Conservation (phyloP, 2,113 vertebrate genomes). For the Kryptolebias marmoratus region DNA sequence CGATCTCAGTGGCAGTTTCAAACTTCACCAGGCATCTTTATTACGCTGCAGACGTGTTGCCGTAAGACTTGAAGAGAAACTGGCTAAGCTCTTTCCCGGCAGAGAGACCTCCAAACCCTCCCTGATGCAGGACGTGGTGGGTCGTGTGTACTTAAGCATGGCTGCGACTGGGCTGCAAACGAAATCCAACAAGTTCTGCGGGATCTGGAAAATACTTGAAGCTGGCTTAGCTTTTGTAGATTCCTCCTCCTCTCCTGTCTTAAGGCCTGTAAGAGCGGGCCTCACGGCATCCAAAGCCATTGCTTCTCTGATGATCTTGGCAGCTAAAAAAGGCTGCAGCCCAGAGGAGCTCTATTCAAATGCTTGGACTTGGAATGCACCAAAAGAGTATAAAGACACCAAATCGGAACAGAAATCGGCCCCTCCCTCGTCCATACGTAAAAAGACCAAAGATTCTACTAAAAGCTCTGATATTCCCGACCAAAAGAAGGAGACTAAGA, state of each 20-base stretch:
- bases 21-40: slow-evolving; percentile 72
- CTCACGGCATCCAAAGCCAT: slow-evolving; percentile 82
- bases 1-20: slow-evolving; percentile 51
- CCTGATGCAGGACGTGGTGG: slow-evolving; percentile 81
- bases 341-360: slow-evolving; percentile 77
- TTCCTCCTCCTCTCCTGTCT: slow-evolving; percentile 57
- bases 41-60: slow-evolving; percentile 68
- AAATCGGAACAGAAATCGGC: slow-evolving; percentile 43
- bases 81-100: slow-evolving; percentile 48
- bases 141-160: slow-evolving; percentile 78
- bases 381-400: slow-evolving; percentile 15
- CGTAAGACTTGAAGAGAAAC: slow-evolving; percentile 54
- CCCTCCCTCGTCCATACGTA: slow-evolving; percentile 29
- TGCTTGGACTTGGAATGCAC: slow-evolving; percentile 81
- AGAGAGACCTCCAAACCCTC: slow-evolving; percentile 13
- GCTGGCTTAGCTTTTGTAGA: slow-evolving; percentile 80
- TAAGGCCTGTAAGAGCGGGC: slow-evolving; percentile 79
- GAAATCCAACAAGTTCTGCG: slow-evolving; percentile 46
- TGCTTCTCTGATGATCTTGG: slow-evolving; percentile 68
- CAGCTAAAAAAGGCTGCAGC: slow-evolving; percentile 58
- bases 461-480: slow-evolving; percentile 40
- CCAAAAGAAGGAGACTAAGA: slow-evolving; percentile 44
- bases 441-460: slow-evolving; percentile 57
- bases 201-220: slow-evolving; percentile 81
- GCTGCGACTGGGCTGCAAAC: slow-evolving; percentile 70